Evolutionary conservation across 2,888 invertebrate species (phyloP), one percentile per base, ranked within the genome.

Genomic region (Dusona sp.): DNA sequence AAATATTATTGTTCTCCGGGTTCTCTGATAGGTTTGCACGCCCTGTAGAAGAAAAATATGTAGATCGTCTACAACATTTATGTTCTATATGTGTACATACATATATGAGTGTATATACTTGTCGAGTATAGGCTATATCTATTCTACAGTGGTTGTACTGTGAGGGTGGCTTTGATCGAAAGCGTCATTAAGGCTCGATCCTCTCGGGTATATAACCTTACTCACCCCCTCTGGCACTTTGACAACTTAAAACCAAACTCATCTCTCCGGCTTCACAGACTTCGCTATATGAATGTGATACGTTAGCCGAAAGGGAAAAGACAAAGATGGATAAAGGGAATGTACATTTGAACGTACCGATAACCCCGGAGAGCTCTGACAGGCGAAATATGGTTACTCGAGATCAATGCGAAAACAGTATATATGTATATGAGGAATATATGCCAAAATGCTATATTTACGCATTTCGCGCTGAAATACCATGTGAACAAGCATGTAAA

Each of bases 181-280:
- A 75, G 85, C 75, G 85, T 79, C 85, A 83, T 85, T 85, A 85
- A 70, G 79, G 33, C 54, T 54, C 83, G 83, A 79, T 83, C 83
- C 85, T 75, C 83, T 83, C 74, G 61, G 65, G 82, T 75, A 51
- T 51, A 73, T 80, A 83, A 75, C 83, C 78, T 70, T 51, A 38
- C 75, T 42, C 68, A 25, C 51, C 82, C 61, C 74, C 74, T 85
- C 85, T 79, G 83, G 85, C 79, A 79, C 85, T 85, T 83, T 85
- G 85, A 83, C 83, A 85, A 79, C 72, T 85, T 83, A 83, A 85
- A 85, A 85, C 85, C 85, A 75, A 79, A 79, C 79, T 79, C 74
- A 85, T 85, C 83, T 83, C 79, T 85, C 75, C 75, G 25, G 48
- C 25, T 48, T 16, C 65, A 33, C 83, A 64, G 33, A 51, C 72